Conservation (phyloP, 2,113 vertebrate genomes). For the Eolophus roseicapilla region DNA sequence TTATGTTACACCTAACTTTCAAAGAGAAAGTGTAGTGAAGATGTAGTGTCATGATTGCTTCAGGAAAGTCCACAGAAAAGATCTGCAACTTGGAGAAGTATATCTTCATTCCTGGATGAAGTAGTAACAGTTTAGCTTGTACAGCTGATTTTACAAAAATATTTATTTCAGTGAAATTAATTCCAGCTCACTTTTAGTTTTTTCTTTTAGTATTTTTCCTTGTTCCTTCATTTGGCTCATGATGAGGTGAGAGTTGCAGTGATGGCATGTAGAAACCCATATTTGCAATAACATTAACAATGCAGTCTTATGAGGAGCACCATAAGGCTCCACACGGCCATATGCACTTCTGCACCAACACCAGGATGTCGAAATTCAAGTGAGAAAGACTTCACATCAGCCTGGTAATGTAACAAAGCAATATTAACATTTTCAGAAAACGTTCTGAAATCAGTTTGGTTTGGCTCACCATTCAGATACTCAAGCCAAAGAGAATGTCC, state of each 20-base stretch:
- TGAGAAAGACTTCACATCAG: conserved; percentile 24
- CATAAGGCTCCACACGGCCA: not conserved
- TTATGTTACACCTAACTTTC: not conserved
- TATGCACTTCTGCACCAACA: not conserved
- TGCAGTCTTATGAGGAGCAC: not conserved
- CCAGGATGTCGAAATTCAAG: not conserved
- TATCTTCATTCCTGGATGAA: conserved; percentile 25
- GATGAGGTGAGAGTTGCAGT: conserved; percentile 1
- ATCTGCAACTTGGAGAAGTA: not conserved
- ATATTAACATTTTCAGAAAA: conserved; percentile 46
- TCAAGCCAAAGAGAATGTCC: conserved; percentile 48
- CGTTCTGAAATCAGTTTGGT: conserved; percentile 39
- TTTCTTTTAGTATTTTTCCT: not conserved
- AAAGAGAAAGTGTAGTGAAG: not conserved
- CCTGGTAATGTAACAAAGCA: conserved; percentile 27
- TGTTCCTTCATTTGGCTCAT: not conserved
- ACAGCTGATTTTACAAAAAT: conserved; percentile 29
- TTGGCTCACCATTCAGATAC: not conserved
- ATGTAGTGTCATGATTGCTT: not conserved
- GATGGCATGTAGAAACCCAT: not conserved
- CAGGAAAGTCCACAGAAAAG: not conserved
- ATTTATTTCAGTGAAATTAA: conserved; percentile 49
- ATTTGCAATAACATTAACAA: not conserved
- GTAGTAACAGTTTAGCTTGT: conserved; percentile 4
- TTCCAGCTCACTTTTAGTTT: conserved; percentile 17